phyloP scores from a whole-genome alignment of 2,113 vertebrate genomes.

The Lepus americanus region DNA sequence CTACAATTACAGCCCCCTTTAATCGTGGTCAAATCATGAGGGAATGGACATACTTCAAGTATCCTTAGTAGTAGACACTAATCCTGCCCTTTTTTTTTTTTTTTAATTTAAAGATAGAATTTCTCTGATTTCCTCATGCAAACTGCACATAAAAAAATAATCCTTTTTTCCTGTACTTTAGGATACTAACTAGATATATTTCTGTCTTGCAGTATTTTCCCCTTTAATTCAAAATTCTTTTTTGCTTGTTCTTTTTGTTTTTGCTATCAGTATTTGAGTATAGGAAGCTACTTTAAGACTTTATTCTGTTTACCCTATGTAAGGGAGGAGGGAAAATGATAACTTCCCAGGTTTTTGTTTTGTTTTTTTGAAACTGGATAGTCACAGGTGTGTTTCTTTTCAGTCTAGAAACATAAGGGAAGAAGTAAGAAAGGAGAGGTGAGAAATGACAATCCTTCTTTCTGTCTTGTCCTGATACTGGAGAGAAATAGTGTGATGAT shows the following conservation, averaged over 20 bases:
- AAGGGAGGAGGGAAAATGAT: neutral
- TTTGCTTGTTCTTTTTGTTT: neutral
- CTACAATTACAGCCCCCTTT: too few relatives aligned
- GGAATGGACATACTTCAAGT: conserved; percentile 22
- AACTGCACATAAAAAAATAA: too few relatives aligned
- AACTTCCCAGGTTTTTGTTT: neutral
- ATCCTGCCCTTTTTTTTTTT: neutral
- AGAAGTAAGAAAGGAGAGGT: neutral
- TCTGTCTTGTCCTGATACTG: neutral
- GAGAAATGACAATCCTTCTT: neutral
- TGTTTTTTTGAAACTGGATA: neutral
- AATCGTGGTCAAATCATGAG: neutral
- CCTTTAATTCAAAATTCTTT: neutral
- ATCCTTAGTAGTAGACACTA: neutral
- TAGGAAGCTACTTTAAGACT: too few relatives aligned
- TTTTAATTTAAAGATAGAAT: too few relatives aligned
- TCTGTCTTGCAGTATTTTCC: neutral
- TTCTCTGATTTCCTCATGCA: too few relatives aligned
- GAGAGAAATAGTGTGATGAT: neutral
- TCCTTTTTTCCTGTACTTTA: neutral
- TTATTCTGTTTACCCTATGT: neutral
- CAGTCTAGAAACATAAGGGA: neutral
- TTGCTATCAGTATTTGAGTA: neutral
- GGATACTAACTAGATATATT: neutral
- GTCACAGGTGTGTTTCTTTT: conserved; percentile 4